These are phyloP conservation scores for Stenodema calcarata DNA, from an alignment of 2,888 invertebrate species.

Conservation along the genomic window DNA sequence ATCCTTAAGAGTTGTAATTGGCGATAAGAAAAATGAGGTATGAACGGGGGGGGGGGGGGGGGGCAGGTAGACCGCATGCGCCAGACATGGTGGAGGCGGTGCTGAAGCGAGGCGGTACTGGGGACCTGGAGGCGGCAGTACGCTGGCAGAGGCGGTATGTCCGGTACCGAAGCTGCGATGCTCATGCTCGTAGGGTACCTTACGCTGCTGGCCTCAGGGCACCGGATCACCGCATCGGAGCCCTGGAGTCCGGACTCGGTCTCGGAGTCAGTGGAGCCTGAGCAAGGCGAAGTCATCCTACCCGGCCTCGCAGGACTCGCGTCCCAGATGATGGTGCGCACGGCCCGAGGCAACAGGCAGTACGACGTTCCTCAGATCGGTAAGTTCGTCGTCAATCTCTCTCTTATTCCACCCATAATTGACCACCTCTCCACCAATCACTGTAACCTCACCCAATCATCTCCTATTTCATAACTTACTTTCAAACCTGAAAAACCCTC, in stretches of 20 bases:
- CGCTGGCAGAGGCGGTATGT: slow-evolving; percentile 41
- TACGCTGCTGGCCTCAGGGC: slow-evolving; percentile 45
- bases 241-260: slow-evolving; percentile 31
- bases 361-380: slow-evolving; percentile 89
- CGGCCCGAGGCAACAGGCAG: slow-evolving; percentile 76
- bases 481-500: neutral
- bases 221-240: slow-evolving; percentile 36
- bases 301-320: slow-evolving; percentile 38
- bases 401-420: neutral
- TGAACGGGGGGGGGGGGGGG: neutral
- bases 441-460: neutral
- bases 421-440: neutral
- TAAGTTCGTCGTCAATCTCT: slow-evolving; percentile 63
- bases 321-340: slow-evolving; percentile 77
- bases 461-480: neutral
- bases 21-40: slow-evolving; percentile 15
- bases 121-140: slow-evolving; percentile 42
- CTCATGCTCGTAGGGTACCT: slow-evolving; percentile 45
- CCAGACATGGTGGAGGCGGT: slow-evolving; percentile 3
- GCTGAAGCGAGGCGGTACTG: neutral
- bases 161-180: slow-evolving; percentile 46
- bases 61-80: neutral
- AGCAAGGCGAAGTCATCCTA: slow-evolving; percentile 26
- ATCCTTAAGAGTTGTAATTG: neutral
- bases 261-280: neutral